Evolutionary conservation across 2,113 vertebrate genomes (phyloP).

Genomic region (Candoia aspera): DNA sequence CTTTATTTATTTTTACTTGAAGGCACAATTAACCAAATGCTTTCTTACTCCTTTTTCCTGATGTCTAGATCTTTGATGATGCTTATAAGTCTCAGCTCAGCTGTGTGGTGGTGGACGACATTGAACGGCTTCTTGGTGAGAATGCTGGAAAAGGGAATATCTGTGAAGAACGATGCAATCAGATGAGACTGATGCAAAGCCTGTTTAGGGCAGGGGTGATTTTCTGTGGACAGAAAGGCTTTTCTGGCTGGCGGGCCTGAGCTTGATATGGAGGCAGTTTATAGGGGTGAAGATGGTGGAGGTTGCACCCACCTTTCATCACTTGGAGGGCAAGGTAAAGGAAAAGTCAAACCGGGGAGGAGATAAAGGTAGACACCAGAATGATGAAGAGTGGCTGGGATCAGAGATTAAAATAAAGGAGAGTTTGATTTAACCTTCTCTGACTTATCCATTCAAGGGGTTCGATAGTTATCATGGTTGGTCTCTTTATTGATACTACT

Average conservation of each 20-base stretch:
- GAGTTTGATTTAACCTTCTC: neutral
- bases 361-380: neutral
- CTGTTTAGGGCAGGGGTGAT: neutral
- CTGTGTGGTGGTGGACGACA: constrained; percentile 96
- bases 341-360: neutral
- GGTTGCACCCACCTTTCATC: neutral
- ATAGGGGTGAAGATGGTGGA: neutral
- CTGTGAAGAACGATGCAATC: no score
- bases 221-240: neutral
- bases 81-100: constrained; percentile 98
- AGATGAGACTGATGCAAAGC: no score
- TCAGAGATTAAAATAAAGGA: neutral
- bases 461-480: neutral
- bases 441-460: neutral
- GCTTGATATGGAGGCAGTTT: neutral
- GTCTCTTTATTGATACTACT: neutral
- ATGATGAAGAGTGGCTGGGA: neutral
- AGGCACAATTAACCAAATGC: neutral
- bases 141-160: neutral
- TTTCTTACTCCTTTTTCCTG: constrained; percentile 39
- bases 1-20: neutral
- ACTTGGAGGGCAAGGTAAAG: neutral
- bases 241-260: neutral
- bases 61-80: constrained; percentile 91
- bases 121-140: constrained; percentile 91